A percentile compares a stretch with the other conserved stretches of the same genome.
Conservation (phyloP, 2,888 invertebrate genomes). For the Lepidonotus clava region DNA sequence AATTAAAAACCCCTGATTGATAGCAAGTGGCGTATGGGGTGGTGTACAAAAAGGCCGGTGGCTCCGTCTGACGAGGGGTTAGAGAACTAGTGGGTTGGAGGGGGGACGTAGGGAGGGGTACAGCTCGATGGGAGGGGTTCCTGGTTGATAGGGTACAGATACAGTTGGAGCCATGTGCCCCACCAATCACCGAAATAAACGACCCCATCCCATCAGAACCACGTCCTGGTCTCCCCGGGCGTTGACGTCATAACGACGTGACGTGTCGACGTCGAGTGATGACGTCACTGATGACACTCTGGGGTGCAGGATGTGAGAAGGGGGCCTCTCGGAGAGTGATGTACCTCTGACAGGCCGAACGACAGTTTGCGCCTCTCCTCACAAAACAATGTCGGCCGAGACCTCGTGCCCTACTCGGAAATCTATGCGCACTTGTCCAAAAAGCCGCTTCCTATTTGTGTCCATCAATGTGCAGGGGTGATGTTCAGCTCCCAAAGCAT, state of each 20-base stretch:
- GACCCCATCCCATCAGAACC: too few species aligned
- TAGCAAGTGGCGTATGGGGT: constrained; percentile 38
- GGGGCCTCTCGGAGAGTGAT: not conserved
- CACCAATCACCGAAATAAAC: too few species aligned
- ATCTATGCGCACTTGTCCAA: too few species aligned
- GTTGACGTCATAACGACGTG: too few species aligned
- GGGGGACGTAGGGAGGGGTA: not conserved
- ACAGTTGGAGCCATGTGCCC: too few species aligned
- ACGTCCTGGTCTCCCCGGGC: too few species aligned
- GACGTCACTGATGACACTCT: too few species aligned
- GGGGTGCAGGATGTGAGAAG: too few species aligned
- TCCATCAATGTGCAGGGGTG: not conserved
- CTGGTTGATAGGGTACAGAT: too few species aligned
- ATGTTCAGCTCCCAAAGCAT: not conserved
- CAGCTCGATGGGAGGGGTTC: not conserved
- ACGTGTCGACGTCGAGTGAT: too few species aligned
- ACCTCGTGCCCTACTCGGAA: too few species aligned
- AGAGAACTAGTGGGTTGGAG: not conserved
- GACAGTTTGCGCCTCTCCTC: not conserved
- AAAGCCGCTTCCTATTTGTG: not conserved
- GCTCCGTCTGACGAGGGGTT: not conserved
- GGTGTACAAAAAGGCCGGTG: not conserved
- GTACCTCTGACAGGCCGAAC: not conserved
- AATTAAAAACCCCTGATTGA: constrained; percentile 46
- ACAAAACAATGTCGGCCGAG: too few species aligned